Evolutionary conservation across 2,113 vertebrate genomes (phyloP), one percentile per base, ranked within the genome.

Genomic region (Mellivora capensis): DNA sequence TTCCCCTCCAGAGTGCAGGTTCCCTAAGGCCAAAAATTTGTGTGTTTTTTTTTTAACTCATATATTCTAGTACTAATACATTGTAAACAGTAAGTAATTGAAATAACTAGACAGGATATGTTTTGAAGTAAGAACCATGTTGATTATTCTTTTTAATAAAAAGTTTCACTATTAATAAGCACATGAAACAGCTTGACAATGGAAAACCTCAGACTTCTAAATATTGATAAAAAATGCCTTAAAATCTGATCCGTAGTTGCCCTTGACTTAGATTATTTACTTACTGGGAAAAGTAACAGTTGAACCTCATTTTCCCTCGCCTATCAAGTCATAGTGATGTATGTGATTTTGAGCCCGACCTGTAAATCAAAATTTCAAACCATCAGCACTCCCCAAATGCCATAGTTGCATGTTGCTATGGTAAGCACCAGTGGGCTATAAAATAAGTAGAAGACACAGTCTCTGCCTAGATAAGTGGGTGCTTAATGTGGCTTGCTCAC

Each of bases 401-500:
- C 52, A n/a, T 21, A 37, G 47, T 37, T 93, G 9, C 34, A 12
- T 4, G 80, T 20, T 44, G 49, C 29, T 71, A 6, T 87, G 52
- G 29, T 84, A 87, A 87, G 80, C 52, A 81, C n/a, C 84, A 81
- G 67, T 67, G 80, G 64, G 49, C 76, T 91, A 71, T 81, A 87
- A 93, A 93, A 57, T 92, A 80, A 90, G 76, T 34, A 77, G 83
- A 93, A 81, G 69, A 76, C 14, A 62, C 39, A 94, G 87, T 67
- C n/a, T 72, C 67, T 97, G 76, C 34, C 25, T 64, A 61, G 80
- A 21, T 80, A 93, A 97, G 81, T 95, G 59, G 37, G 52, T 72
- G 27, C 81, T 97, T 96, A 96, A 77, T 88, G 84, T 88, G 47
- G 59, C 87, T 64, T 96, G 90, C 42, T 82, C 54, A 39, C 64